These are phyloP conservation scores for Bombus terrestris DNA, from an alignment of 1,140 invertebrate species.

Conservation along the genomic window DNA sequence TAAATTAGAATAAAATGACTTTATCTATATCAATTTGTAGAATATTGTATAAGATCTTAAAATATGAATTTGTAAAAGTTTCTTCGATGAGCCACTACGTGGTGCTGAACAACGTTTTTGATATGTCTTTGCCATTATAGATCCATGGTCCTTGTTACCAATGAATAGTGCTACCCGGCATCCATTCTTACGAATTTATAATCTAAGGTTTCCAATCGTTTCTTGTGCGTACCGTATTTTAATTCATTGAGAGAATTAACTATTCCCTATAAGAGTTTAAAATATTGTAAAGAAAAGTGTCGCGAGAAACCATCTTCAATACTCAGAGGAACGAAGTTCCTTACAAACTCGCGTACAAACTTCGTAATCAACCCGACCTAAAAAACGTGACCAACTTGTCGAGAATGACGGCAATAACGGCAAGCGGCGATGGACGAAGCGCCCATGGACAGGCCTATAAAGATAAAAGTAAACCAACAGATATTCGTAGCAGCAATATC, in stretches of 20 bases:
- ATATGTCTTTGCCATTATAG: neutral
- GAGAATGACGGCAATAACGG: slow-evolving; percentile 37
- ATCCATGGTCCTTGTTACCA: no score
- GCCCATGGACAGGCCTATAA: slow-evolving; percentile 85
- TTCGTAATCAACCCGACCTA: neutral
- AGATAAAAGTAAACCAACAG: slow-evolving; percentile 96
- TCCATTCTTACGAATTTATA: neutral
- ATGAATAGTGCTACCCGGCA: neutral
- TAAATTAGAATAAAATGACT: neutral
- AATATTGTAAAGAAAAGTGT: neutral
- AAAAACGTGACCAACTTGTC: slow-evolving; percentile 9
- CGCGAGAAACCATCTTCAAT: neutral
- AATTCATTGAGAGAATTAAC: neutral
- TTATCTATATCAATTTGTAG: neutral
- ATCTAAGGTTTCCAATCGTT: slow-evolving; percentile 24
- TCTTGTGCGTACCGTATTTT: neutral
- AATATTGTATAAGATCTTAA: neutral
- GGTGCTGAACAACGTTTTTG: neutral
- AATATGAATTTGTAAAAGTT: neutral
- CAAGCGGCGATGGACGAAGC: slow-evolving; percentile 36
- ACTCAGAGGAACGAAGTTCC: slow-evolving; percentile 10
- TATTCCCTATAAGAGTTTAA: neutral
- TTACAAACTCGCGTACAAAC: slow-evolving; percentile 18
- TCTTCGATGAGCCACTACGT: neutral
- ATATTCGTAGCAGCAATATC: slow-evolving; percentile 98